Evolutionary conservation across 2,888 invertebrate species (phyloP).

Genomic region (Lepas anatifera): DNA sequence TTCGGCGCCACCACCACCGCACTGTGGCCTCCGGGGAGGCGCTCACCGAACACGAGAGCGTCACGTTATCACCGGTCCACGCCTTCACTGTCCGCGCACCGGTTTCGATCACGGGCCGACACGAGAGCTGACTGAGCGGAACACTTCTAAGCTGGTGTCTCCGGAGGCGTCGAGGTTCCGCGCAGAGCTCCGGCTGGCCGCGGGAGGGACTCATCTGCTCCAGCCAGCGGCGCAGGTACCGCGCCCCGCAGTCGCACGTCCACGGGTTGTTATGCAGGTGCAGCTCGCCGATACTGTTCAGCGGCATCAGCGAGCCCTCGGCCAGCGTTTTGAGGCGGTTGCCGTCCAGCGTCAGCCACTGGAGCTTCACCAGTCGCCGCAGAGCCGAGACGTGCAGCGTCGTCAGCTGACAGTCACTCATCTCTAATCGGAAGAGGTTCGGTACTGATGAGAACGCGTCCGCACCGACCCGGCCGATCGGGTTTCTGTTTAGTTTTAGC

Average conservation of each 20-base stretch:
- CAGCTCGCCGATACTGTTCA: conserved; percentile 57
- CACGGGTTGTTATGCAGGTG: conserved; percentile 67
- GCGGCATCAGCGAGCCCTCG: conserved; percentile 51
- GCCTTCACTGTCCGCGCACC: conserved; percentile 41
- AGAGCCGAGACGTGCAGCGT: conserved; percentile 58
- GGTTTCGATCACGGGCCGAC: conserved; percentile 50
- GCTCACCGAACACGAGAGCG: conserved; percentile 54
- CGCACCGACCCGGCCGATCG: conserved; percentile 53
- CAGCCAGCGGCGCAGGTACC: conserved; percentile 43
- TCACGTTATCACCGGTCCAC: conserved; percentile 57
- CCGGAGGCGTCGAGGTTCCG: conserved; percentile 23
- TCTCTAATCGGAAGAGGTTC: conserved; percentile 56
- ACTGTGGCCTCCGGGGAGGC: conserved; percentile 60
- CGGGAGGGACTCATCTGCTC: conserved; percentile 26
- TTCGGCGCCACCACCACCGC: conserved; percentile 26
- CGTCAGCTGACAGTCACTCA: conserved; percentile 56
- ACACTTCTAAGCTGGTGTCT: neutral
- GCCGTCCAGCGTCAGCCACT: conserved; percentile 63
- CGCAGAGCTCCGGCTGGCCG: conserved; percentile 27
- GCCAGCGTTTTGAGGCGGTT: conserved; percentile 56
- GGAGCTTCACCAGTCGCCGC: conserved; percentile 56
- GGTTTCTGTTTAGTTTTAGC: conserved; percentile 61
- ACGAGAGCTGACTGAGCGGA: conserved; percentile 62
- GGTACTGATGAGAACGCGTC: conserved; percentile 44
- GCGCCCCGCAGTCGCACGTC: conserved; percentile 64